phyloP scores from a whole-genome alignment of 2,797 vertebrate genomes.

The Trachurus trachurus region DNA sequence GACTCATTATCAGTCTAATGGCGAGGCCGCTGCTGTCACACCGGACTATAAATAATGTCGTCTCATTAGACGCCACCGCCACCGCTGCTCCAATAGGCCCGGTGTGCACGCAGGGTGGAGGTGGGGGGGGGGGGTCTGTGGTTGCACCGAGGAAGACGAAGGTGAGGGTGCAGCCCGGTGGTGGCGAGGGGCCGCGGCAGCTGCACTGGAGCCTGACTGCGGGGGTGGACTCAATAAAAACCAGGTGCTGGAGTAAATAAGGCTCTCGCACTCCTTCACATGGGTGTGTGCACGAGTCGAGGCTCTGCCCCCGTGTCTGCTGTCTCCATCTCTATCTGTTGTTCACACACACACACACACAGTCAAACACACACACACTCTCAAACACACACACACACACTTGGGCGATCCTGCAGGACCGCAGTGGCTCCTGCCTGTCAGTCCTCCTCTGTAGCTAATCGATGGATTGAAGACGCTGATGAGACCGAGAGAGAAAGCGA shows the following conservation, averaged over 20 bases:
- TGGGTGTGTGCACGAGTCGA: constrained; percentile 57
- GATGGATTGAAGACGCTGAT: constrained; percentile 67
- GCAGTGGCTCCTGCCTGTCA: constrained; percentile 70
- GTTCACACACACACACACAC: constrained; percentile 38
- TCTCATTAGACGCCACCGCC: constrained; percentile 69
- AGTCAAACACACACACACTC: constrained; percentile 7
- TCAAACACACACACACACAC: constrained; percentile 6
- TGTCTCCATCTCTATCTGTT: constrained; percentile 45
- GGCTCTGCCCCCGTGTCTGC: constrained; percentile 56
- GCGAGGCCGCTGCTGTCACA: constrained; percentile 69
- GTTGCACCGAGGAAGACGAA: background rate
- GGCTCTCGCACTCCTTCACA: constrained; percentile 41
- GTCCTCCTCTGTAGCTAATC: constrained; percentile 68
- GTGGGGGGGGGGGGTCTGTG: constrained; percentile 10
- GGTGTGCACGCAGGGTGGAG: background rate
- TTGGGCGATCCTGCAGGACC: constrained; percentile 51
- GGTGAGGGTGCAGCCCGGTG: constrained; percentile 10
- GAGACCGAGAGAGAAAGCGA: constrained; percentile 34
- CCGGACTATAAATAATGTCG: constrained; percentile 79
- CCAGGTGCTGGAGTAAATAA: constrained; percentile 71
- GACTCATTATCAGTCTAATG: constrained; percentile 81
- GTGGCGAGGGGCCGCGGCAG: constrained; percentile 23
- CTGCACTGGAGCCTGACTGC: constrained; percentile 55
- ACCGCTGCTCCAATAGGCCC: constrained; percentile 38
- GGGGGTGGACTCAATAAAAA: constrained; percentile 68